phyloP scores from a whole-genome alignment of 2,113 vertebrate species.

The Cochlearius cochlearius region DNA sequence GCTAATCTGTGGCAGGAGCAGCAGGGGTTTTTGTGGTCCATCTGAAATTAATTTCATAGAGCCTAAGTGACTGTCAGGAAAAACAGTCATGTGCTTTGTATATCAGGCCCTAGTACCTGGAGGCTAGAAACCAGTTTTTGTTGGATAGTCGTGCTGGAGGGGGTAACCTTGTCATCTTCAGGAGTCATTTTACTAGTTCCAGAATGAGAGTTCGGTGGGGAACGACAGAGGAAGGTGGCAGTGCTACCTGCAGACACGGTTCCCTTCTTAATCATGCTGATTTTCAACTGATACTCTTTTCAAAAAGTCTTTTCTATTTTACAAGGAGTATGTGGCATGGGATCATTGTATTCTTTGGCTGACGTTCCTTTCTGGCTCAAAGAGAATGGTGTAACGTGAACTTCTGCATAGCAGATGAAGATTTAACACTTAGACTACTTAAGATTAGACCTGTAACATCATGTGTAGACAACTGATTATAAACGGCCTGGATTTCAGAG shows the following conservation, averaged over 20 bases:
- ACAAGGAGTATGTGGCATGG: fast-evolving
- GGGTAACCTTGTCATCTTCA: neutral
- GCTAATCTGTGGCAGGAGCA: neutral
- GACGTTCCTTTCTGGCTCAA: neutral
- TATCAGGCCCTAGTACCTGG: neutral
- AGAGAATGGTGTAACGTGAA: neutral
- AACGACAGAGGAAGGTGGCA: neutral
- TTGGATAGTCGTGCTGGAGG: neutral
- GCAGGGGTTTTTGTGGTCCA: neutral
- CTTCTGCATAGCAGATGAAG: neutral
- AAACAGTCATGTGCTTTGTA: neutral
- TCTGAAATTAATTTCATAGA: neutral
- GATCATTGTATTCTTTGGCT: neutral
- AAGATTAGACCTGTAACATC: neutral
- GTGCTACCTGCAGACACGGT: neutral
- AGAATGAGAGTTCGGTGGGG: neutral
- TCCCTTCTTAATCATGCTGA: neutral
- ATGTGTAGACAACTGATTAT: neutral
- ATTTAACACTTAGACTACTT: neutral
- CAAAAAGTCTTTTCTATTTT: neutral
- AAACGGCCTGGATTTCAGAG: neutral
- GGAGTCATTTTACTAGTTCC: neutral
- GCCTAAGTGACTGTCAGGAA: neutral
- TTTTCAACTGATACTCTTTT: neutral
- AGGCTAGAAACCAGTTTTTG: neutral